Evolutionary conservation across 2,113 vertebrate species (phyloP).

Genomic region (Eleginops maclovinus): DNA sequence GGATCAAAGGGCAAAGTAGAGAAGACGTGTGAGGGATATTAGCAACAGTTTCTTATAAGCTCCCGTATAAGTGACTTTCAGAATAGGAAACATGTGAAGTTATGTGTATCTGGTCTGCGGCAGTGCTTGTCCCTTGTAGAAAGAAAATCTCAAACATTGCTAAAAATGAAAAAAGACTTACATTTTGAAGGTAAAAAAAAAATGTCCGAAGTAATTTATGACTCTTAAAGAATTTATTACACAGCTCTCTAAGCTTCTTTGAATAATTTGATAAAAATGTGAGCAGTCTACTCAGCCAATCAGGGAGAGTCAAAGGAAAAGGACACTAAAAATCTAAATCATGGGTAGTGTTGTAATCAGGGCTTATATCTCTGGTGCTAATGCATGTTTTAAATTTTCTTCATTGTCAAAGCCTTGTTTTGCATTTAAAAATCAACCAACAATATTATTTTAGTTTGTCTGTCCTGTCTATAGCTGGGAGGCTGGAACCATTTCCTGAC

Average conservation of each 20-base stretch:
- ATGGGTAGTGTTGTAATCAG: neutral
- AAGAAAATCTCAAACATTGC: neutral
- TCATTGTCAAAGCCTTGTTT: neutral
- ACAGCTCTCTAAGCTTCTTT: neutral
- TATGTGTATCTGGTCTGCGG: neutral
- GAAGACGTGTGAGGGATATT: conserved; percentile 14
- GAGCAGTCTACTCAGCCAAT: neutral
- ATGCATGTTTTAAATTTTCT: neutral
- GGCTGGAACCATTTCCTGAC: conserved; percentile 31
- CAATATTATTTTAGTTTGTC: conserved; percentile 10
- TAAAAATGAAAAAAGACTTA: neutral
- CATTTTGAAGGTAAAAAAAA: too few relatives aligned
- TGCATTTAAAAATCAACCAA: neutral
- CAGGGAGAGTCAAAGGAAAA: neutral
- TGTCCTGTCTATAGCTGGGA: neutral
- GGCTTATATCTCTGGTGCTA: neutral
- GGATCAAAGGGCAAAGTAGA: conserved; percentile 12
- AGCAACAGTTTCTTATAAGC: neutral
- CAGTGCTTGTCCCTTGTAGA: neutral
- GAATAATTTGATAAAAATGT: neutral
- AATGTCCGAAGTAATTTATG: too few relatives aligned
- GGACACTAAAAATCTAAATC: neutral
- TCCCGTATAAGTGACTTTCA: neutral
- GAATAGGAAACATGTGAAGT: neutral
- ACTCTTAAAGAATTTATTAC: too few relatives aligned